Evolutionary conservation across 1,140 invertebrate species (phyloP), one percentile per base, ranked within the genome.

Genomic region (Drosophila biarmipes): DNA sequence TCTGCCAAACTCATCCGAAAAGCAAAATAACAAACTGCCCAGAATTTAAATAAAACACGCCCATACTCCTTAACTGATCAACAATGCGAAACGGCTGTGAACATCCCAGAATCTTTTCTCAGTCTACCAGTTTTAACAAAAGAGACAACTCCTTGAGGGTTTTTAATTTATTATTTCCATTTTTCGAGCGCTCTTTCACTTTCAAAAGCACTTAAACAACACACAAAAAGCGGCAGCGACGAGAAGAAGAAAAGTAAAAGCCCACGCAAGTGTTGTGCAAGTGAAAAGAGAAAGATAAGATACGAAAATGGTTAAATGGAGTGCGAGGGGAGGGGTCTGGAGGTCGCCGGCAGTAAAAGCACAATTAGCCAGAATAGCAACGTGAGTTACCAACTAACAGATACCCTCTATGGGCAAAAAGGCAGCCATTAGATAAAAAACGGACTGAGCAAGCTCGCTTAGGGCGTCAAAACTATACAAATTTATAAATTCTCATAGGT

Each of bases 171-270:
- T 38, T 61, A 42, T 37, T 73, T 52, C 37, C 34, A 51, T 34
- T 42, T 68, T 29, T 17, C 34, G 53, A 43, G 37, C 55, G 21
- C 42, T 81, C 46, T 64, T 73, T 71, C 79, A 77, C 69, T 79
- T 84, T 76, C 77, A 80, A 53, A 80, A 55, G 78, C 64, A 77
- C 78, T 66, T 67, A 69, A 69, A 69, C 45, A 53, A 55, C 66
- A 69, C 67, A 72, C 49, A 73, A 45, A 68, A 54, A 45, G 19
- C 61, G 35, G 21, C 58, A 52, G 21, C 45, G 14, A 56, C 63
- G 40, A 56, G 68, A 76, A 73, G 71, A 85, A 68, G 54, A 80
- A 69, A 77, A 86, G 73, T 73, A 58, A 73, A 67, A 78, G 71
- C 72, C 72, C 72, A 74, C 72, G 34, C 72, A 55, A 73, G 59